A percentile compares a stretch with the other conserved stretches of the same genome.
Evolutionary conservation across 2,797 vertebrate genomes (phyloP).

Genomic region (Enteromius argenteus): DNA sequence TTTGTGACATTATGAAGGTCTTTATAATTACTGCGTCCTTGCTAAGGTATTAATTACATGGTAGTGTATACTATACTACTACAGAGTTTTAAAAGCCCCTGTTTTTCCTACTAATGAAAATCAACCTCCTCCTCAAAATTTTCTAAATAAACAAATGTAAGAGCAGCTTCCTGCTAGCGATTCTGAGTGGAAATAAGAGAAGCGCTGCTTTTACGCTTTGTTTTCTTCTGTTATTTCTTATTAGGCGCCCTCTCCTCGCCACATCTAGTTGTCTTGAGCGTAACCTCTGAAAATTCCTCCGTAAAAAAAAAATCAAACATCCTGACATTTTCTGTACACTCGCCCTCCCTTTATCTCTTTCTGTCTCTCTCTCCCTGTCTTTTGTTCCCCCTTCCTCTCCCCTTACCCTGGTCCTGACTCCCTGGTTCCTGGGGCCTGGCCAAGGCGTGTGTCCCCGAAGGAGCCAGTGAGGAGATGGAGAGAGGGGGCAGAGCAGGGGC

Average conservation of each 20-base stretch:
- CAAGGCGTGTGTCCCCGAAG: conserved; percentile 80
- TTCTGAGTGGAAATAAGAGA: not conserved
- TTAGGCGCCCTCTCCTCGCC: conserved; percentile 5
- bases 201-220: not conserved
- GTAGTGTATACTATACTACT: not conserved
- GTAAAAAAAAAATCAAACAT: conserved; percentile 42
- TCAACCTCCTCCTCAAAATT: not conserved
- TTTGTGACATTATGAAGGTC: not conserved
- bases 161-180: not conserved
- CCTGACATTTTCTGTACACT: conserved; percentile 54
- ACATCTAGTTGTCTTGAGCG: conserved; percentile 12
- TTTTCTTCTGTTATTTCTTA: not conserved
- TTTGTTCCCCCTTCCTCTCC: conserved; percentile 70
- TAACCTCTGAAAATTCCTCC: conserved; percentile 43
- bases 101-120: not conserved
- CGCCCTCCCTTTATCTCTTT: conserved; percentile 62
- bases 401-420: conserved; percentile 80
- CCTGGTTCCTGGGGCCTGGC: conserved; percentile 80
- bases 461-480: conserved; percentile 80
- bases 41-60: not conserved
- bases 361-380: conserved; percentile 66
- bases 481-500: conserved; percentile 78
- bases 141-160: conserved; percentile 10
- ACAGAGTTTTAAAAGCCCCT: not conserved
- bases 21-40: not conserved